Conservation (phyloP, 2,113 vertebrate genomes). For the Phainopepla nitens region DNA sequence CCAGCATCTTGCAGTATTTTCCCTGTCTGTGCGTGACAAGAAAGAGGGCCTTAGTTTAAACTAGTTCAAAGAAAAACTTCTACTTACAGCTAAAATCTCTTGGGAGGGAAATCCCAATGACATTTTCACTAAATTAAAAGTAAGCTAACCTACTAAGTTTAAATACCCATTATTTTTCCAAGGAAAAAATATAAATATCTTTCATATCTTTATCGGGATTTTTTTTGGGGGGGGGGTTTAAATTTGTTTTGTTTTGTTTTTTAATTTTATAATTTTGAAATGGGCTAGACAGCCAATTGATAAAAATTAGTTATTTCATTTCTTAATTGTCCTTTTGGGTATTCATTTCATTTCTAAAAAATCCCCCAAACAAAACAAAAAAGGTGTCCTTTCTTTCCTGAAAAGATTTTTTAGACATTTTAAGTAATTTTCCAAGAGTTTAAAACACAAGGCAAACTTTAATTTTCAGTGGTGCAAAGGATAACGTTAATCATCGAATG, state of each 20-base stretch:
- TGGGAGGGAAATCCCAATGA: not conserved
- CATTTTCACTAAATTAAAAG: not conserved
- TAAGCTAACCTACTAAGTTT: not conserved
- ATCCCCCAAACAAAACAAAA: not conserved
- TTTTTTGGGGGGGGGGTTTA: too few relatives aligned
- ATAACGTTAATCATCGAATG: not conserved
- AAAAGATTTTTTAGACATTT: not conserved
- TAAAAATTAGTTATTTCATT: not conserved
- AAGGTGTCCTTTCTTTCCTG: rapidly evolving
- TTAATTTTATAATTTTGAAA: not conserved
- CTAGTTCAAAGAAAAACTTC: conserved; percentile 57
- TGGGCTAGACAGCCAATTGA: not conserved
- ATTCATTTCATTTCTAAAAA: not conserved
- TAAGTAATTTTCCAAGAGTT: not conserved
- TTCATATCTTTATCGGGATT: not conserved
- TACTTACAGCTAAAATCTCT: conserved; percentile 54
- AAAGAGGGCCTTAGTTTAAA: conserved; percentile 65
- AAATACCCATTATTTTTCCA: not conserved
- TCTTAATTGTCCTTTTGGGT: not conserved
- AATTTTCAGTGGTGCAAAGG: not conserved
- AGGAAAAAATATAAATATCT: not conserved
- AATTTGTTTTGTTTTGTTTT: not conserved
- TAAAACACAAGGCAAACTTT: not conserved
- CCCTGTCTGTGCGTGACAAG: conserved; percentile 72
- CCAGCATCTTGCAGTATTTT: conserved; percentile 65